Base-by-base conservation (phyloP, 1,140 invertebrate genomes). In the Pteromalus puparum region DNA sequence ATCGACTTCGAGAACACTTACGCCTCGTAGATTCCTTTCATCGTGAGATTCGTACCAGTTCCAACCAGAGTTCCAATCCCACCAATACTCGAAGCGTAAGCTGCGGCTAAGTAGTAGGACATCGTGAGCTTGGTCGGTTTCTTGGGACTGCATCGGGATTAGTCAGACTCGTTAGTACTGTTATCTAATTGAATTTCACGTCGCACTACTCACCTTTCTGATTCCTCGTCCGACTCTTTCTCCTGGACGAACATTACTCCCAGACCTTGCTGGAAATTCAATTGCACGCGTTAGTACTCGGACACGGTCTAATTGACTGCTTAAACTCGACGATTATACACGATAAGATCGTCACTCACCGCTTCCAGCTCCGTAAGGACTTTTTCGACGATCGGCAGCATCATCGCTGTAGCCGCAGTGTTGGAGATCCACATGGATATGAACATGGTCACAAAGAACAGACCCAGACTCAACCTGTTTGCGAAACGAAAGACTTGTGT, bases 21-120 rank as follows among this genome's bases (percentile, higher is more conserved):
- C 95, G 91, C 89, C 88, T 95, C 94, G 18, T 94, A 91, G 83
- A 94, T 93, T 76, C 94, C 95, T 88, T 95, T 95, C 13, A 96
- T 90, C 1, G 96, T 94, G 61, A 97, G 91, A 91, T 97, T 97
- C 6, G 95, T 95, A 7, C 94, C 94, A 34, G 95, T 96, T 65
- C 96, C 96, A 18, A 96, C 96, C 46, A 97, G 88, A 13, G 95
- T 96, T 1, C 95, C 96, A n/a, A 95, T 95, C 1, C 96, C 96
- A 15, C 96, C 96, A 26, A 95, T 86, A 90, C 90, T 92, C 13
- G 95, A 95, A 3, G 95, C 93, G 87, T 96, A 97, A 9, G 95
- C 95, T 10, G 96, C 94, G 38, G 93, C 93, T 21, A 97, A 91
- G 83, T 95, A 93, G 85, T 94, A 94, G 15, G 91, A 90, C 89